Evolutionary conservation across 1,140 invertebrate genomes (phyloP).

Genomic region (Drosophila serrata): DNA sequence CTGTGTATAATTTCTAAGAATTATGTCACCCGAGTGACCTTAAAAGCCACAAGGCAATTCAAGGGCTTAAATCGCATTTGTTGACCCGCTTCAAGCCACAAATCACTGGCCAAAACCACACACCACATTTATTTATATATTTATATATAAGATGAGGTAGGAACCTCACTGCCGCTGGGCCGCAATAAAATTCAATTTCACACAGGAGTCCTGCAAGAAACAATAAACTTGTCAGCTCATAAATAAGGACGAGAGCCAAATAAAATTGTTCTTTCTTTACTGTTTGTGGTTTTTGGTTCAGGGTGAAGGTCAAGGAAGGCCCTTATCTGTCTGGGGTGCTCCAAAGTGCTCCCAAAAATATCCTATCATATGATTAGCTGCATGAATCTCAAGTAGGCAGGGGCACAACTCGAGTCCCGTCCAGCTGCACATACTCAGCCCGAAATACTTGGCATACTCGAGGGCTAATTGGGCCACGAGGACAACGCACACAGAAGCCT

Average conservation of each 20-base stretch:
- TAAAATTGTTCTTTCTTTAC: slow-evolving; percentile 21
- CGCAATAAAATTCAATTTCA: slow-evolving; percentile 63
- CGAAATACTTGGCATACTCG: slow-evolving; percentile 12
- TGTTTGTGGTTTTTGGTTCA: not conserved
- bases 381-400: slow-evolving; percentile 15
- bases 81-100: slow-evolving; percentile 4
- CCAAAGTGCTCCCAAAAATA: slow-evolving; percentile 28
- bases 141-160: slow-evolving; percentile 5
- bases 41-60: not conserved
- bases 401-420: slow-evolving; percentile 1
- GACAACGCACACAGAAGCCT: slow-evolving; percentile 11
- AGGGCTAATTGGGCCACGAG: slow-evolving; percentile 60
- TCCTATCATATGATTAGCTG: slow-evolving; percentile 27
- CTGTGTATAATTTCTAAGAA: slow-evolving; percentile 6
- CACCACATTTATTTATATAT: slow-evolving; percentile 2
- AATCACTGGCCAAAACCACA: slow-evolving; percentile 18
- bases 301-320: slow-evolving; percentile 12
- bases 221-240: slow-evolving; percentile 37
- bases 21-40: slow-evolving; percentile 47
- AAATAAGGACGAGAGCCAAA: slow-evolving; percentile 47
- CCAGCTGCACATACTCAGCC: slow-evolving; percentile 4
- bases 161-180: not conserved
- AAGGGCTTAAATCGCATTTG: slow-evolving; percentile 21
- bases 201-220: slow-evolving; percentile 13
- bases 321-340: slow-evolving; percentile 21